Evolutionary conservation across 1,140 invertebrate species (phyloP), one percentile per base, ranked within the genome.

Genomic region (Eriosoma lanigerum): DNA sequence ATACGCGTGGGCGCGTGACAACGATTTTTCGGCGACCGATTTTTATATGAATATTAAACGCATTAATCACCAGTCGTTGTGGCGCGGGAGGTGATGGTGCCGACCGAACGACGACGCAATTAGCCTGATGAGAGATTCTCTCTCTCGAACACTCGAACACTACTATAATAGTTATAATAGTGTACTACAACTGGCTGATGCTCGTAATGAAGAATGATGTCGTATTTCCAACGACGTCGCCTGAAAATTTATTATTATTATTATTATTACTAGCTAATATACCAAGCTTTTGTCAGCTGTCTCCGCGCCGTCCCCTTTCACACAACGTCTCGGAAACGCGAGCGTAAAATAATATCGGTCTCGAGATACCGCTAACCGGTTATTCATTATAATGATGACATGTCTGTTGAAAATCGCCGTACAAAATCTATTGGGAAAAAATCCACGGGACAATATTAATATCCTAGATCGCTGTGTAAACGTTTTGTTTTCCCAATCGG

Each of bases 21-120:
- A 44, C 19, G 72, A 58, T 13, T 46, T 58, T 75, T 75, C 21
- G 13, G 4, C 56, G 21, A 76, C 8, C 32, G 54, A 60, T 78
- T 78, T 78, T 78, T 60, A 78, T 13, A 78, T 13, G 75, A 56
- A 78, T 44, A 60, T 75, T 60, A 48, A 62, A 26, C 52, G 56
- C 75, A 78, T 78, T 78, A 78, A 78, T 78, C 75, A 78, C 75
- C 32, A n/a, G n/a, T n/a, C n/a, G n/a, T n/a, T n/a, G n/a, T n/a
- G n/a, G n/a, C n/a, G 8, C 32, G n/a, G 2, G 60, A 12, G 44
- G 72, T 4, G 52, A 5, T 19, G 12, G 21, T 12, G 38, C 54
- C n/a, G 29, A 21, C 32, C 38, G 56, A 8, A 17, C 24, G 54
- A 38, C 72, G 52, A 58, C 75, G 54, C 75, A 78, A 78, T 78